phyloP scores from a whole-genome alignment of 2,113 vertebrate genomes.

The Trinectes maculatus region DNA sequence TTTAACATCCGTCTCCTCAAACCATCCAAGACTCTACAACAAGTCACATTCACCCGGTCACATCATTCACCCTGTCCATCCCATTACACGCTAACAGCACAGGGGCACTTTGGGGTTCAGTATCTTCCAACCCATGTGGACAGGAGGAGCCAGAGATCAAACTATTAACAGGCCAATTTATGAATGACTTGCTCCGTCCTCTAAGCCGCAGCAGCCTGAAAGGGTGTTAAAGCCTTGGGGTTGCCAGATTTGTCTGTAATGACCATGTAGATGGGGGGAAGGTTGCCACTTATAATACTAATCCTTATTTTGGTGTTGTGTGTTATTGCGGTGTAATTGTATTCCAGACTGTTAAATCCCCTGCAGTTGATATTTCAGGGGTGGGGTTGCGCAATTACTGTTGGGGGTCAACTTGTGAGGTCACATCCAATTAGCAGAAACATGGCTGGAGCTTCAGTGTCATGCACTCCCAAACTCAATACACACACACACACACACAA shows the following conservation, averaged over 20 bases:
- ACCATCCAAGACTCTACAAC: no score
- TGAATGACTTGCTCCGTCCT: background rate
- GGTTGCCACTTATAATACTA: constrained; percentile 67
- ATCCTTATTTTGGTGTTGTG: constrained; percentile 57
- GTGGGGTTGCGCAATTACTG: constrained; percentile 34
- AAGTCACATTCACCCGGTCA: background rate
- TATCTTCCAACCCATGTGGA: no score
- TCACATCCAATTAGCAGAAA: constrained; percentile 69
- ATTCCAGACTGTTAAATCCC: constrained; percentile 56
- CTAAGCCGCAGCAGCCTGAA: background rate
- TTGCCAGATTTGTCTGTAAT: constrained; percentile 49
- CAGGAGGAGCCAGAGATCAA: no score
- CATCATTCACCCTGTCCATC: no score
- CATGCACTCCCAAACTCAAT: constrained; percentile 1
- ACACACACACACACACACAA: constrained; percentile 22
- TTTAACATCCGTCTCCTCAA: no score
- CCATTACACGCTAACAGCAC: background rate
- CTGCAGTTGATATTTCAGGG: constrained; percentile 15
- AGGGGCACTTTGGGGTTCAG: background rate
- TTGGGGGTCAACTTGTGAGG: constrained; percentile 62
- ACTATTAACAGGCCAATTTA: background rate
- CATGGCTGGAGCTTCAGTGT: constrained; percentile 20
- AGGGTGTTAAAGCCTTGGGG: constrained; percentile 36
- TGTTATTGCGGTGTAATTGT: constrained; percentile 57
- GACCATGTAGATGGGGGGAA: constrained; percentile 54